Evolutionary conservation across 2,888 invertebrate genomes (phyloP).

Genomic region (Scaptomyza reducta): DNA sequence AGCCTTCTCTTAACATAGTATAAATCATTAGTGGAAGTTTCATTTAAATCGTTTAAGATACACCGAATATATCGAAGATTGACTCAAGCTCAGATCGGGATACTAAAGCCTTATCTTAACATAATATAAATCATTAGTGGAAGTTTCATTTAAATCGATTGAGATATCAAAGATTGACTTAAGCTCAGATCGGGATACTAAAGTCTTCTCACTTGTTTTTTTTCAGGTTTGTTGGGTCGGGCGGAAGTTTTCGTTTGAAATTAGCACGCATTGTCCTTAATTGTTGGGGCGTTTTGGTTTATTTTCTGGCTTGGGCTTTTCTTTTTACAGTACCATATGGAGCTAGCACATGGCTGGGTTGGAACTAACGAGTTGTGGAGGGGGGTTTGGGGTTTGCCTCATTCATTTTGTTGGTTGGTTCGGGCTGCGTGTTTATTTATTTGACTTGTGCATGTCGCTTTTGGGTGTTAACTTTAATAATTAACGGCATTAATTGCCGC

Average conservation of each 20-base stretch:
- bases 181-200: too few species aligned
- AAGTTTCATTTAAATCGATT: too few species aligned
- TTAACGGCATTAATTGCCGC: constrained; percentile 79
- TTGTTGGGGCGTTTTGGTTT: constrained; percentile 70
- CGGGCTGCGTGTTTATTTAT: constrained; percentile 79
- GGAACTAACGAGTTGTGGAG: not conserved
- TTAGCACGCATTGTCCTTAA: constrained; percentile 78
- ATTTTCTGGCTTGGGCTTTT: constrained; percentile 4
- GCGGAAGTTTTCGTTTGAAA: constrained; percentile 56
- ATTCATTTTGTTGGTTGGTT: constrained; percentile 52
- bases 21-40: too few species aligned
- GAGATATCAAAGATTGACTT: too few species aligned
- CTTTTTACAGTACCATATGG: constrained; percentile 1
- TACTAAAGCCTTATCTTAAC: too few species aligned
- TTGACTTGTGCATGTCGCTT: constrained; percentile 80
- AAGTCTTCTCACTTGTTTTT: too few species aligned
- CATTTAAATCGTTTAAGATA: too few species aligned
- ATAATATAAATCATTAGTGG: too few species aligned
- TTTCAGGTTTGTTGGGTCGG: constrained; percentile 28
- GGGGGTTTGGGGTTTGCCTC: constrained; percentile 28
- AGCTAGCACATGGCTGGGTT: not conserved
- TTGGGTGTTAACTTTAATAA: constrained; percentile 79
- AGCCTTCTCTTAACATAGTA: too few species aligned
- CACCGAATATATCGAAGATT: too few species aligned
- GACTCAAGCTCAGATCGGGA: too few species aligned